Base-by-base conservation (phyloP, 2,797 vertebrate genomes). In the Poeciliopsis infans region DNA sequence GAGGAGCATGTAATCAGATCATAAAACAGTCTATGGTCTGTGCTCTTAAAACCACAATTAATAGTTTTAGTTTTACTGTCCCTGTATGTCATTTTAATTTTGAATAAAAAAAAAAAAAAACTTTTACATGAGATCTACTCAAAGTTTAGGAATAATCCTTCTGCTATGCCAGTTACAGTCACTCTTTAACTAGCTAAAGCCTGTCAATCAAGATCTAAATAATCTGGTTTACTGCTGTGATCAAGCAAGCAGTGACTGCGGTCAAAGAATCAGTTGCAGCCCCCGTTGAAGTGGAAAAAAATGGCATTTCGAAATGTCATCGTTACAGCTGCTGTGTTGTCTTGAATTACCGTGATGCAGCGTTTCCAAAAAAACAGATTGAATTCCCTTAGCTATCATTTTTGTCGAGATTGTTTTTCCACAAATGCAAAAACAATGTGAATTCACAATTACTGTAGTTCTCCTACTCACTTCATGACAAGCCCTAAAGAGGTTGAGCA, bases 331-430 rank as follows among this genome's bases (percentile, higher is more conserved):
- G 94, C 92, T 36, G 83, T 13, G 57, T 79, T 73, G 91, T 94
- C 91, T 95, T 91, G 83, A 93, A 92, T 95, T 95, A 92, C 94
- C 88, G 87, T 72, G 85, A 92, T 89, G 90, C 91, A 88, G 91
- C 83, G 39, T 90, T 94, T 92, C 93, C 86, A 83, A 78, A 79
- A 73, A 73, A 78, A 36, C 87, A 79, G 92, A 91, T 94, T 91
- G 81, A 78, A 87, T 95, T 93, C 94, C 94, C 83, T 76, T 85
- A 74, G 23, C 82, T 81, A 39, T 87, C 75, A 28, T 91, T 91
- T 94, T 92, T 51, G 43, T 88, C 79, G 77, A 75, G 73, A 85
- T 89, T 92, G 6, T 45, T 94, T 43, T 93, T 93, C 79, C 86
- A 86, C 86, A 91, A 94, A 91, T 87, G 82, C 77, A 72, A 81